A percentile compares a stretch with the other conserved stretches of the same genome.
Conservation (phyloP, 2,797 vertebrate genomes). For the Fringilla coelebs region DNA sequence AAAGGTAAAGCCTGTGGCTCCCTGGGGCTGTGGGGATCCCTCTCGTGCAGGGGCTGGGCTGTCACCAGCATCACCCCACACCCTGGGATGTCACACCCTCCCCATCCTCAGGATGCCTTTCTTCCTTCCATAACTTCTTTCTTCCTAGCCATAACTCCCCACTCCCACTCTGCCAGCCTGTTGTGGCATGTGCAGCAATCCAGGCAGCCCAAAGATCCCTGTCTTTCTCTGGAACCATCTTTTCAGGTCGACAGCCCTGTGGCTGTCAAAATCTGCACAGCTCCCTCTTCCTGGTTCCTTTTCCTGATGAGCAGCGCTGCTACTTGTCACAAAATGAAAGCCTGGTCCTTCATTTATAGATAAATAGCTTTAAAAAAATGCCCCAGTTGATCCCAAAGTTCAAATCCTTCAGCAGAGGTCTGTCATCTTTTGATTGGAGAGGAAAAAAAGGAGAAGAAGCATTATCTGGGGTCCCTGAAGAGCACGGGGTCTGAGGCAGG, state of each 20-base stretch:
- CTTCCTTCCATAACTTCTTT: not conserved
- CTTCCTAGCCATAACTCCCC: not conserved
- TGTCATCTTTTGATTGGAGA: not conserved
- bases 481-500: not conserved
- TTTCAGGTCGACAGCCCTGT: not conserved
- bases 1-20: conserved; percentile 72
- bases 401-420: not conserved
- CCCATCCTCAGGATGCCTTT: not conserved
- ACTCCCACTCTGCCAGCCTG: not conserved
- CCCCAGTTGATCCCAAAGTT: not conserved
- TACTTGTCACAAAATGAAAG: not conserved
- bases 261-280: not conserved
- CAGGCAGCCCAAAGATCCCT: not conserved
- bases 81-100: not conserved
- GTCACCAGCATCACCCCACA: not conserved
- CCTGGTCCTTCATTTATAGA: not conserved
- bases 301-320: not conserved
- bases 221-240: not conserved
- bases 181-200: not conserved
- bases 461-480: conserved; percentile 32
- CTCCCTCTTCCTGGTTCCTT: not conserved
- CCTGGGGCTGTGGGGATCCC: not conserved
- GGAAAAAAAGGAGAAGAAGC: not conserved
- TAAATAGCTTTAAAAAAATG: not conserved
- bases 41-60: not conserved